A percentile compares a stretch with the other conserved stretches of the same genome.
Conservation (phyloP, 2,797 vertebrate species). For the Anniella stebbinsi region DNA sequence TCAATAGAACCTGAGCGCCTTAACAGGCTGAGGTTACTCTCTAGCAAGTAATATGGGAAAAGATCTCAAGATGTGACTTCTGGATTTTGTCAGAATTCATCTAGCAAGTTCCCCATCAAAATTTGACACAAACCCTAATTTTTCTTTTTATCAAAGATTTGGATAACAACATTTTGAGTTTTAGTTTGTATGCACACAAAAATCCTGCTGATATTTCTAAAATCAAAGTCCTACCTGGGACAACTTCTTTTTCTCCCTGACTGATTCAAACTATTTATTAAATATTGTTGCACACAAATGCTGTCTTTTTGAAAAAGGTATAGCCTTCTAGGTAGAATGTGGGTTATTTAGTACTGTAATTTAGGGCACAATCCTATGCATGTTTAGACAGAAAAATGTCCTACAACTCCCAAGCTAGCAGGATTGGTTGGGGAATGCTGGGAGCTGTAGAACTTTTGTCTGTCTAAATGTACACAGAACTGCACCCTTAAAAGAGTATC, state of each 20-base stretch:
- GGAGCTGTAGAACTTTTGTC: too few relatives aligned
- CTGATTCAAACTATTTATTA: neutral
- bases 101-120: neutral
- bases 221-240: slow-evolving; percentile 2
- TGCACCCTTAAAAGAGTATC: neutral
- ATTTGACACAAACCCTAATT: neutral
- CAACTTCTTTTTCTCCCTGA: neutral
- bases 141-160: slow-evolving; percentile 1
- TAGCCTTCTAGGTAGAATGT: neutral
- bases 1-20: too few relatives aligned
- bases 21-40: neutral
- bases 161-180: slow-evolving; percentile 22
- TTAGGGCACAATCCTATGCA: neutral
- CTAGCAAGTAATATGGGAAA: neutral
- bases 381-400: too few relatives aligned
- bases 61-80: neutral
- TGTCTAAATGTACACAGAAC: too few relatives aligned
- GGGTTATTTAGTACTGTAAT: neutral
- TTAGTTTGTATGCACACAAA: slow-evolving; percentile 14
- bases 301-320: neutral
- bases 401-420: too few relatives aligned
- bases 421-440: too few relatives aligned
- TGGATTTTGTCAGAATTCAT: neutral
- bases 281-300: neutral
- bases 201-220: neutral